phyloP scores from a whole-genome alignment of 1,140 invertebrate species.

The Calycopis cecrops region DNA sequence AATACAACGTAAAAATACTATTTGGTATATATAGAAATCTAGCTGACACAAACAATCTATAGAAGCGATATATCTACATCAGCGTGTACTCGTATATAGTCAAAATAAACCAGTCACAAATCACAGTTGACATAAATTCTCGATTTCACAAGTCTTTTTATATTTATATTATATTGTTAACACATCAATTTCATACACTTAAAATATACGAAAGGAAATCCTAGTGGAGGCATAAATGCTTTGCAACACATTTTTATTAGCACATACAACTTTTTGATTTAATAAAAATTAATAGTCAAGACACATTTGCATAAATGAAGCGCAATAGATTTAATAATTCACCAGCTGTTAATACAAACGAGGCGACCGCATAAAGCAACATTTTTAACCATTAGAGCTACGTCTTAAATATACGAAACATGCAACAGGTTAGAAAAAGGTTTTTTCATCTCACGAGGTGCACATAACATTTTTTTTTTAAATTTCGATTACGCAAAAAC shows the following conservation, averaged over 20 bases:
- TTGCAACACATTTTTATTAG: conserved; percentile 21
- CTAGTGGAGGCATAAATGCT: conserved; percentile 56
- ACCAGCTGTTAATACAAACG: background rate
- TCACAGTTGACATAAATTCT: conserved; percentile 74
- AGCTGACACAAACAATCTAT: conserved; percentile 66
- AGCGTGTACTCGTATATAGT: conserved; percentile 64
- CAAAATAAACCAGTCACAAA: conserved; percentile 73
- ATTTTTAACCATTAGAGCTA: conserved; percentile 3
- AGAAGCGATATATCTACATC: conserved; percentile 63
- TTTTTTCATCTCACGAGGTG: background rate
- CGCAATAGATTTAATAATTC: conserved; percentile 6
- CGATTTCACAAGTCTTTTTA: conserved; percentile 72
- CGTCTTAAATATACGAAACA: conserved; percentile 4
- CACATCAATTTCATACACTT: conserved; percentile 54
- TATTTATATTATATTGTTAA: conserved; percentile 56
- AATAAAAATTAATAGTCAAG: conserved; percentile 9
- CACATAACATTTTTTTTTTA: conserved; percentile 7
- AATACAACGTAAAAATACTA: conserved; percentile 73
- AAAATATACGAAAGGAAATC: conserved; percentile 39
- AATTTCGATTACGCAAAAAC: conserved; percentile 7
- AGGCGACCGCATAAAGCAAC: conserved; percentile 5
- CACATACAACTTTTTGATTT: background rate
- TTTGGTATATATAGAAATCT: conserved; percentile 71
- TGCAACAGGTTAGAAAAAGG: background rate
- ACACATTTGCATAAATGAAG: conserved; percentile 29